Evolutionary conservation across 2,888 invertebrate species (phyloP).

Genomic region (Xylocampa areola): DNA sequence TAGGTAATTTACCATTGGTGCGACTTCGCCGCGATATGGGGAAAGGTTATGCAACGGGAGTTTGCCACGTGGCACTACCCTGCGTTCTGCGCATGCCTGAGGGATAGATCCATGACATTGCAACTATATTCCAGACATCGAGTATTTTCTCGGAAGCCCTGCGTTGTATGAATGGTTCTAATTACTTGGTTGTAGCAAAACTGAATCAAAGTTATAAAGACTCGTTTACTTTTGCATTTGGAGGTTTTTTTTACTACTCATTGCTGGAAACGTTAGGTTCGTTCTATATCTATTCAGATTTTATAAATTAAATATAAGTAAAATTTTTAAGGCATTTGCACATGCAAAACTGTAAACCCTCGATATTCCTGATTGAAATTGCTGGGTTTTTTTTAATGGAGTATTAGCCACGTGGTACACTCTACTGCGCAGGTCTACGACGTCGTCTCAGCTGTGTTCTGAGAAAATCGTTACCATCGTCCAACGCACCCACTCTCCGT

Average conservation of each 20-base stretch:
- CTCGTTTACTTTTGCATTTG: too few species aligned
- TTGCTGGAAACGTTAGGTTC: too few species aligned
- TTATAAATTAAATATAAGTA: too few species aligned
- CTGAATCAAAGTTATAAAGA: too few species aligned
- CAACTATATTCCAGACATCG: conserved; percentile 50
- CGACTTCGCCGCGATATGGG: conserved; percentile 40
- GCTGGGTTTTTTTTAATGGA: too few species aligned
- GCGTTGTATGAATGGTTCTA: neutral
- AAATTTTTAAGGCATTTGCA: too few species aligned
- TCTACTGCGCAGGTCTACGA: conserved; percentile 80
- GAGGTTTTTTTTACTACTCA: too few species aligned
- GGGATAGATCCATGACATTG: conserved; percentile 69
- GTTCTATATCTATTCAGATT: too few species aligned
- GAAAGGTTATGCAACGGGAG: conserved; percentile 86
- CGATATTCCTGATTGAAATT: too few species aligned
- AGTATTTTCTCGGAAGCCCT: conserved; percentile 4
- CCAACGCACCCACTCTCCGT: conserved; percentile 70
- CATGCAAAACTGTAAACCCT: too few species aligned
- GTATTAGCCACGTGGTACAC: conserved; percentile 78
- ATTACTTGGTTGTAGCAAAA: too few species aligned
- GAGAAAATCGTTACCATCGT: conserved; percentile 85
- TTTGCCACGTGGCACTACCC: conserved; percentile 80
- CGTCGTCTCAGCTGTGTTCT: conserved; percentile 82
- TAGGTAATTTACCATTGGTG: conserved; percentile 6
- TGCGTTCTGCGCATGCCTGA: conserved; percentile 77